Evolutionary conservation across 2,888 invertebrate genomes (phyloP), one percentile per base, ranked within the genome.

Genomic region (Acrocyrtus sp.): DNA sequence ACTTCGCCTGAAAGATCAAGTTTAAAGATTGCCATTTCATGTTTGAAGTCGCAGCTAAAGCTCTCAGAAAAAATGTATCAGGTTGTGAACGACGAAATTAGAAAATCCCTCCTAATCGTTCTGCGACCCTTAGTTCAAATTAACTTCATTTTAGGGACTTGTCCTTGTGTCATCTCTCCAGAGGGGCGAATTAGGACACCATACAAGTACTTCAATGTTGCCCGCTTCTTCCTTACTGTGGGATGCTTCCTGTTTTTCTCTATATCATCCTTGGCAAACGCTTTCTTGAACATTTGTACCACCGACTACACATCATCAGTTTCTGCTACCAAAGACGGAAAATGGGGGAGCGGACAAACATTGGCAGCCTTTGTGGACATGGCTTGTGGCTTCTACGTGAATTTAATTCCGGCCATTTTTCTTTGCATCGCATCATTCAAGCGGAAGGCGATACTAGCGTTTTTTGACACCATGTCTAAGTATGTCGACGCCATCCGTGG

Each of bases 371-470:
- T 50, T 26, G 74, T 69, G 3, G 58, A 58, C 54, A 53, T 63
- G 6, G 12, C 48, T 4, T 74, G 74, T 26, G 68, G 68, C 6
- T 74, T 68, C 50, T 66, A 66, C 19, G 68, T 58, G 0, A 68
- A 63, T 43, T 29, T 74, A 4, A 29, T 74, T 2, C 62, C 74
- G 2, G 54, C 54, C 2, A 22, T 62, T 3, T 63, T 74, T 29
- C 56, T 74, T 21, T 51, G 53, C n/a, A 15, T 68, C 53, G 63
- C 68, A 6, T 45, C 47, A 1, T 47, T 39, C 29, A 57, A 65
- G 19, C 57, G 74, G 15, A 39, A 60, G n/a, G 19, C 45, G 4
- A 63, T 74, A 26, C 21, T 63, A 1, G 17, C 22, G 0, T 74
- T 74, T 8, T 53, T 74, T 22, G 39, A 53, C 12, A 54, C 56